Evolutionary conservation across 2,888 invertebrate genomes (phyloP).

Genomic region (Rhodophaea formosa): DNA sequence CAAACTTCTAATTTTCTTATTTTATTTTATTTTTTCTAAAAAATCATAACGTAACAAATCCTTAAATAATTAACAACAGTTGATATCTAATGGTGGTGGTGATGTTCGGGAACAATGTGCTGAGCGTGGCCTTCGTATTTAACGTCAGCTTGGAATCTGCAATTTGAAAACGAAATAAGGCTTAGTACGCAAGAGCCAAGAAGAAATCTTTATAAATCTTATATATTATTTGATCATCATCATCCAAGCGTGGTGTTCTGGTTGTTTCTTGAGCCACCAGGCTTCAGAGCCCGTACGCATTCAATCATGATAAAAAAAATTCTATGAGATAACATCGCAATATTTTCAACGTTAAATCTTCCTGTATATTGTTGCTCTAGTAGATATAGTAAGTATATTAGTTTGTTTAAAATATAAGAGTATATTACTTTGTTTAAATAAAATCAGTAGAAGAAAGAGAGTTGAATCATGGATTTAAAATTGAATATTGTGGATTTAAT

Average conservation of each 20-base stretch:
- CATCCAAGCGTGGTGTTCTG: no score
- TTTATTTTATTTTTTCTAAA: no score
- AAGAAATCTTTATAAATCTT: no score
- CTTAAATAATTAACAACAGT: constrained; percentile 12
- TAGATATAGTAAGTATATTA: no score
- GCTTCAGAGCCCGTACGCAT: no score
- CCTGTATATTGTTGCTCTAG: no score
- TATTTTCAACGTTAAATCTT: no score
- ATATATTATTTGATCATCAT: no score
- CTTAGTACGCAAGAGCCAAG: background rate
- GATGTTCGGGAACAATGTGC: constrained; percentile 27
- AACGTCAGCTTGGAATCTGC: constrained; percentile 63
- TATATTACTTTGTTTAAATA: background rate
- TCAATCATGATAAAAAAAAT: no score
- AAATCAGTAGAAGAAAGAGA: background rate
- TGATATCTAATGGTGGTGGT: constrained; percentile 18
- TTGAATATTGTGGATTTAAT: background rate
- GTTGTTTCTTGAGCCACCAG: no score
- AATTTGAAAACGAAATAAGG: constrained; percentile 9
- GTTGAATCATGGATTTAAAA: background rate
- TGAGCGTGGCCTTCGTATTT: constrained; percentile 40
- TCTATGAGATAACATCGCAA: background rate
- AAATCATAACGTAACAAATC: constrained; percentile 3
- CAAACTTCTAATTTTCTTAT: background rate
- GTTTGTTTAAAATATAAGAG: background rate